Percentiles rank a stretch among this genome's conserved stretches.
phyloP scores from a whole-genome alignment of 2,888 invertebrate genomes.

The Halictus ligatus region DNA sequence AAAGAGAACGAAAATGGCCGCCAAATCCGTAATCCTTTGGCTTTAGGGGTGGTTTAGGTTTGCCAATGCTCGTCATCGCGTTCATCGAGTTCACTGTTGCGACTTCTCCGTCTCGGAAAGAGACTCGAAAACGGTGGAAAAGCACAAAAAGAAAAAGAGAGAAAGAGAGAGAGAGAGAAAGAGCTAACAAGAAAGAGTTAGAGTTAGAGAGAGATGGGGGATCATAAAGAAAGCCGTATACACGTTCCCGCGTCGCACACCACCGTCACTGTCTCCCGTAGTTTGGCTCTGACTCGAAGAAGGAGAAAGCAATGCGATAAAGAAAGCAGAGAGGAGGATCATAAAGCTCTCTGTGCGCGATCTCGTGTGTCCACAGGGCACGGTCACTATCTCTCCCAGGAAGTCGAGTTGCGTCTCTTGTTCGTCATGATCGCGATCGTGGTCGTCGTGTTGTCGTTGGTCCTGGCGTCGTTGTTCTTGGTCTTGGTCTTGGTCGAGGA shows the following conservation, averaged over 20 bases:
- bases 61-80: neutral
- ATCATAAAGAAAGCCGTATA: neutral
- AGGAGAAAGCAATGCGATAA: neutral
- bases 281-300: conserved; percentile 1
- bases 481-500: conserved; percentile 37
- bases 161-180: neutral
- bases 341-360: neutral
- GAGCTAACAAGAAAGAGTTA: too few species aligned
- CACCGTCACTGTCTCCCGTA: neutral
- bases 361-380: neutral
- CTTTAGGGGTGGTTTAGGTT: neutral
- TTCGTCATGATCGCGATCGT: neutral
- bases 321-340: neutral
- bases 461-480: neutral
- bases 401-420: neutral
- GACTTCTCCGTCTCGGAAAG: neutral
- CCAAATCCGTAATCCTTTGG: neutral
- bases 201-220: neutral
- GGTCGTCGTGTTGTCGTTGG: neutral
- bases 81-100: neutral
- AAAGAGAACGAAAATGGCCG: neutral
- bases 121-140: neutral
- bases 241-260: neutral
- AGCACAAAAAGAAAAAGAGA: neutral
- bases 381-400: conserved; percentile 8